These are phyloP conservation scores for Acrossocheilus fasciatus DNA, from an alignment of 2,797 vertebrate genomes.

Conservation along the genomic window DNA sequence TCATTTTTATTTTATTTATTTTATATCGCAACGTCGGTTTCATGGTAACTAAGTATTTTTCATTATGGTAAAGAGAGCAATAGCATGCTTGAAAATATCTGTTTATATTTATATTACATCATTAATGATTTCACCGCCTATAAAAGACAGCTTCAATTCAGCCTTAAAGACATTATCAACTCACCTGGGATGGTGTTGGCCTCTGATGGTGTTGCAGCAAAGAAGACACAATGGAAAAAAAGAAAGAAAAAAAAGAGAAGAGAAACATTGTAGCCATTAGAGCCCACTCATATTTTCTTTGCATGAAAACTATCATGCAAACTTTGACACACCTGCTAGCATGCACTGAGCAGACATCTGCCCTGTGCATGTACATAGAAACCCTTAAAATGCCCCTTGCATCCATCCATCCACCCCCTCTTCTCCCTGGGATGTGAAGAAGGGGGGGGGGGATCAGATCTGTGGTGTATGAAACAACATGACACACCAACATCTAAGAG, in stretches of 20 bases:
- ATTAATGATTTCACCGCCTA: background rate
- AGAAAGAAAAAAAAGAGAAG: conserved; percentile 62
- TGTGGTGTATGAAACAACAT: conserved; percentile 42
- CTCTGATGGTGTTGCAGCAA: conserved; percentile 83
- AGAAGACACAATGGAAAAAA: conserved; percentile 54
- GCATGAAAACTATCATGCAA: conserved; percentile 95
- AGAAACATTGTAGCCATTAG: conserved; percentile 79
- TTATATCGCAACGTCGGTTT: background rate
- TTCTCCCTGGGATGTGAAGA: background rate
- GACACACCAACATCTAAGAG: conserved; percentile 44
- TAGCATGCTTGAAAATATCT: background rate
- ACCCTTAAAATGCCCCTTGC: background rate
- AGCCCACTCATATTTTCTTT: conserved; percentile 80
- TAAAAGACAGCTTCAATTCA: background rate
- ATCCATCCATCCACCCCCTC: conserved; percentile 37
- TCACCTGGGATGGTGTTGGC: conserved; percentile 94
- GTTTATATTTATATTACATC: background rate
- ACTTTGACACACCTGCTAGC: conserved; percentile 71
- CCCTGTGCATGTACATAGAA: conserved; percentile 85
- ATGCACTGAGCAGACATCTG: conserved; percentile 71
- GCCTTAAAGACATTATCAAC: conserved; percentile 65
- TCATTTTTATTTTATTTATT: too few relatives aligned
- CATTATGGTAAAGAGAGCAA: background rate
- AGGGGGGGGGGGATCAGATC: conserved; percentile 14
- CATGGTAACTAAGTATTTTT: background rate